These are phyloP conservation scores for Nemotelus pantherinus DNA, from an alignment of 2,888 invertebrate genomes.

Conservation along the genomic window DNA sequence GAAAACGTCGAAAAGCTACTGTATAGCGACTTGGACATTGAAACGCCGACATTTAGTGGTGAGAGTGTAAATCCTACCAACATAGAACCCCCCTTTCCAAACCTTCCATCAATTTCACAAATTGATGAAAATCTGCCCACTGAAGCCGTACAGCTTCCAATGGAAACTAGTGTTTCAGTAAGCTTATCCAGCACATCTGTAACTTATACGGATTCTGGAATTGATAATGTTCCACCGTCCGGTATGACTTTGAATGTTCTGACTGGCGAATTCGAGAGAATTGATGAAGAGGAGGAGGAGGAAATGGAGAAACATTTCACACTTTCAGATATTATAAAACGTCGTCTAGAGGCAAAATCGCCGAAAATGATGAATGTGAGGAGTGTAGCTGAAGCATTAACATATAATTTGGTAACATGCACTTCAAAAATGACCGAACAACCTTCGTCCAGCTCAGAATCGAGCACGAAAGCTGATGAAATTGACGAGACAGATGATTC, in stretches of 20 bases:
- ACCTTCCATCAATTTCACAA: no score
- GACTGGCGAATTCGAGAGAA: conserved; percentile 28
- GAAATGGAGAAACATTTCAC: background rate
- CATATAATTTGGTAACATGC: no score
- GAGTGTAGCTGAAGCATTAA: no score
- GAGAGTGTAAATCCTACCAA: background rate
- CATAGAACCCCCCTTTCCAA: background rate
- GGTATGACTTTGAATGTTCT: conserved; percentile 25
- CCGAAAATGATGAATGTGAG: background rate
- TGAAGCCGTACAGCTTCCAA: no score
- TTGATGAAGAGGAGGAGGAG: background rate
- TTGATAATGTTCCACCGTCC: background rate
- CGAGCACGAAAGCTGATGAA: background rate
- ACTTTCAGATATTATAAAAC: background rate
- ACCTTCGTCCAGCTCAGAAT: no score
- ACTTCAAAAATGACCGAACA: no score
- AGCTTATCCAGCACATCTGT: background rate
- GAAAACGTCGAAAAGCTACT: conserved; percentile 9
- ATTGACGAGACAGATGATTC: background rate
- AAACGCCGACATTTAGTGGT: background rate
- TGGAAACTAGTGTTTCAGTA: no score
- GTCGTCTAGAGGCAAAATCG: background rate
- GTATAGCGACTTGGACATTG: conserved; percentile 28
- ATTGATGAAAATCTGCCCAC: no score
- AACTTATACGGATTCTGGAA: conserved; percentile 2